These are phyloP conservation scores for Drosophila engyochracea DNA, from an alignment of 2,888 invertebrate genomes.

Conservation along the genomic window DNA sequence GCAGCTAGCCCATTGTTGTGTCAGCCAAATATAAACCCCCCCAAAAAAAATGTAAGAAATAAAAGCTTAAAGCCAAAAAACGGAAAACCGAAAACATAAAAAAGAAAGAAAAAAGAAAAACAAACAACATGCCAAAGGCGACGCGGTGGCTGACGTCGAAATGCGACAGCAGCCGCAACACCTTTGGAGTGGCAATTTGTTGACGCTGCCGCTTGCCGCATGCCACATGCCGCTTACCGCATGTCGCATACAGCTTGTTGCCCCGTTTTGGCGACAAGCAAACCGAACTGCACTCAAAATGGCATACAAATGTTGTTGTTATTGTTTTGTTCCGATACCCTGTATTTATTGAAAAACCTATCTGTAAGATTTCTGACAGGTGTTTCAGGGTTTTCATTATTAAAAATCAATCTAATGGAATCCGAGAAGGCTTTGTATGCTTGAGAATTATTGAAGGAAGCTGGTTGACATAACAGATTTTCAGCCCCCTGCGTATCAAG, in stretches of 20 bases:
- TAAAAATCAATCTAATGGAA: background rate
- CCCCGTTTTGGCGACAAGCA: slow-evolving; percentile 71
- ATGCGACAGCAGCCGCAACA: slow-evolving; percentile 69
- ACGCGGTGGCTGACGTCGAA: slow-evolving; percentile 33
- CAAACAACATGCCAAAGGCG: slow-evolving; percentile 61
- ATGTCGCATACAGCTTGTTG: slow-evolving; percentile 32
- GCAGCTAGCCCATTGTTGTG: slow-evolving; percentile 70
- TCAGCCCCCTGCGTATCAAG: background rate
- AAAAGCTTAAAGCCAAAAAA: slow-evolving; percentile 52
- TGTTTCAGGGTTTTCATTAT: too few relatives aligned
- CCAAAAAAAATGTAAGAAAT: slow-evolving; percentile 10
- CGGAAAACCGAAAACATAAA: slow-evolving; percentile 9
- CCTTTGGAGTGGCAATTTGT: slow-evolving; percentile 81
- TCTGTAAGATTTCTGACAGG: background rate
- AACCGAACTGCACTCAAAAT: slow-evolving; percentile 48
- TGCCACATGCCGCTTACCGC: slow-evolving; percentile 38
- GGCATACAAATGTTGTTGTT: slow-evolving; percentile 41
- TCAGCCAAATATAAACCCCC: slow-evolving; percentile 54
- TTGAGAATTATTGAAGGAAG: background rate
- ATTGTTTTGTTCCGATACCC: slow-evolving; percentile 2
- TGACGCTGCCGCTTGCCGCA: slow-evolving; percentile 59
- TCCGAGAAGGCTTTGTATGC: background rate
- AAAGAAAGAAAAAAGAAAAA: slow-evolving; percentile 28
- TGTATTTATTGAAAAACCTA: background rate
- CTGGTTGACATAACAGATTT: background rate